Conservation (phyloP, 2,113 vertebrate species). For the Ceyx margarethae region DNA sequence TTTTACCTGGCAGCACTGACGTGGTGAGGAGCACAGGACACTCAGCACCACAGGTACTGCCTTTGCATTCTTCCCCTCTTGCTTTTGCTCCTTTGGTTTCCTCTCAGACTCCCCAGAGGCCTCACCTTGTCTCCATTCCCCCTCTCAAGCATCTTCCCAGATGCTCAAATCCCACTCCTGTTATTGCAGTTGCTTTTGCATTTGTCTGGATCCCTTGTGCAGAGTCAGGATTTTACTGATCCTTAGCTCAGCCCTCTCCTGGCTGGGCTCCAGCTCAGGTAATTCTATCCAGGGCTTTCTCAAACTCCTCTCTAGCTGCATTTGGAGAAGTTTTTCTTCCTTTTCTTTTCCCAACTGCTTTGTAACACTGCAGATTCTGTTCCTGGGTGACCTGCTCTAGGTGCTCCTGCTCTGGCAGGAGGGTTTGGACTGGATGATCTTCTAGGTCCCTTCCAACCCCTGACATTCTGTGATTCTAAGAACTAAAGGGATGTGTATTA, state of each 20-base stretch:
- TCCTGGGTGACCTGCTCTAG: too few species aligned
- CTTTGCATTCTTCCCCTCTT: background rate
- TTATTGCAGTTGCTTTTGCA: conserved; percentile 56
- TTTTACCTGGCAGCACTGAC: background rate
- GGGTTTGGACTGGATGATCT: too few species aligned
- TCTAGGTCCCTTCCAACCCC: too few species aligned
- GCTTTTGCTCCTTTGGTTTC: conserved; percentile 49
- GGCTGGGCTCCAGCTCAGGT: conserved; percentile 46
- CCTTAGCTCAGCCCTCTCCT: conserved; percentile 29
- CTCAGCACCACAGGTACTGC: background rate
- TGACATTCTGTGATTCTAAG: background rate
- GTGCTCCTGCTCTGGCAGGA: too few species aligned
- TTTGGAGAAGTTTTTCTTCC: conserved; percentile 46
- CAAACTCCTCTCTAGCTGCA: conserved; percentile 31
- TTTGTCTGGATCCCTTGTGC: conserved; percentile 34
- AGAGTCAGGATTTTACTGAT: conserved; percentile 50
- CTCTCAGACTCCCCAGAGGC: conserved; percentile 26
- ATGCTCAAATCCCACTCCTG: conserved; percentile 36
- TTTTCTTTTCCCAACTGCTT: conserved; percentile 18
- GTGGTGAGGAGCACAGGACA: background rate
- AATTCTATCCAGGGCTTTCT: conserved; percentile 43
- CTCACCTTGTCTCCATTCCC: conserved; percentile 20
- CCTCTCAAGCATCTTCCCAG: conserved; percentile 46
- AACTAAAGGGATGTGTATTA: background rate
- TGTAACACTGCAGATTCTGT: background rate